Evolutionary conservation across 2,797 vertebrate genomes (phyloP).

Genomic region (Rousettus madagascariensis): DNA sequence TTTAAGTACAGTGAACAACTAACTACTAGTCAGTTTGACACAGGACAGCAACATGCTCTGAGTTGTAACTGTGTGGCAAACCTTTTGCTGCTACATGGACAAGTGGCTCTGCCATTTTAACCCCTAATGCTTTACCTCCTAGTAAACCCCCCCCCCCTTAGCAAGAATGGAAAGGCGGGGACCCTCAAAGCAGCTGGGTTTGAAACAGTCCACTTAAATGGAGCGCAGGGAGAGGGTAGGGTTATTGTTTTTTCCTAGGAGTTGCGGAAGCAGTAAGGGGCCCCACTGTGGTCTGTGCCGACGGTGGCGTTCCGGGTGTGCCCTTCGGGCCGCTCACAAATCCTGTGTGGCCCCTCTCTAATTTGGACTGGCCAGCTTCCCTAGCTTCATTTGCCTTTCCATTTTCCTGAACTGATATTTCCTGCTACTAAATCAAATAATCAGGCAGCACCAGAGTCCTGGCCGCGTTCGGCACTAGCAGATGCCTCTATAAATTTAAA

Average conservation of each 20-base stretch:
- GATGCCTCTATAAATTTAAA: neutral
- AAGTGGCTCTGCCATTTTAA: neutral
- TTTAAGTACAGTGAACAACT: neutral
- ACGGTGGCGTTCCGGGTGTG: accelerated
- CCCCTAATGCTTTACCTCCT: neutral
- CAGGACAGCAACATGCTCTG: neutral
- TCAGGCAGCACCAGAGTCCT: neutral
- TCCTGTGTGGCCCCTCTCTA: neutral
- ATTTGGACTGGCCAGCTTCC: neutral
- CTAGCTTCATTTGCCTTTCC: neutral
- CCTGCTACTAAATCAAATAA: neutral
- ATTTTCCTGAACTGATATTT: neutral
- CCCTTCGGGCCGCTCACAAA: neutral
- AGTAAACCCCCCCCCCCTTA: neutral
- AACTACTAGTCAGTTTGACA: neutral
- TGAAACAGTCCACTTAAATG: neutral
- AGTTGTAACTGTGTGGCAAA: neutral
- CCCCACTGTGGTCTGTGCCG: accelerated
- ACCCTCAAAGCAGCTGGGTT: neutral
- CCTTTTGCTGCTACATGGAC: neutral
- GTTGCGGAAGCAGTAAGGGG: neutral
- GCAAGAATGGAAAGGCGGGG: neutral
- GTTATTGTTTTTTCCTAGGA: neutral
- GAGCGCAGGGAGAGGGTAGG: neutral
- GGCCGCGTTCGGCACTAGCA: neutral